Conservation (phyloP, 2,113 vertebrate genomes). For the Hyaena hyaena region DNA sequence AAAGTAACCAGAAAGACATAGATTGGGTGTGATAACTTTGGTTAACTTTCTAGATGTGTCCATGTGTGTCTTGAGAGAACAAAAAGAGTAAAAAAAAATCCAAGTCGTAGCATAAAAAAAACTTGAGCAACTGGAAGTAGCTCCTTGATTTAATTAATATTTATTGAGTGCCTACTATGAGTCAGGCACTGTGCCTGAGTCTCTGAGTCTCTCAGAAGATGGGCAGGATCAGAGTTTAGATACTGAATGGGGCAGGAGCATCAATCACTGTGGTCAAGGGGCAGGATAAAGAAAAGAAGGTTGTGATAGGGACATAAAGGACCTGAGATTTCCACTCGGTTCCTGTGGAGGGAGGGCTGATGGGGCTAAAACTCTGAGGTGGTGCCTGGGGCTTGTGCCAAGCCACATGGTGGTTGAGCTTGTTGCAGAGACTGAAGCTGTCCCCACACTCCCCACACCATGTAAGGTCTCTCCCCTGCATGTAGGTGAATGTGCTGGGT, state of each 20-base stretch:
- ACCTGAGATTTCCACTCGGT: background rate
- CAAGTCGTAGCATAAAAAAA: background rate
- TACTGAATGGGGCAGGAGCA: background rate
- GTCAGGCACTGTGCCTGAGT: background rate
- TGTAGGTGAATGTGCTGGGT: slow-evolving; percentile 29
- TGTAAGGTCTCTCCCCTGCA: background rate
- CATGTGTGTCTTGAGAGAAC: background rate
- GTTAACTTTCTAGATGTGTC: background rate
- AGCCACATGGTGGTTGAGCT: background rate
- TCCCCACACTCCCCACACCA: slow-evolving; percentile 8
- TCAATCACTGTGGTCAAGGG: background rate
- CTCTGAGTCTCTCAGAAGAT: background rate
- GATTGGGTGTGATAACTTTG: background rate
- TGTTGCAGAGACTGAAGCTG: slow-evolving; percentile 19
- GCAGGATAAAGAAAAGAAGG: background rate
- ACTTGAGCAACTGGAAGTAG: background rate
- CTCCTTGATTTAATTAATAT: background rate
- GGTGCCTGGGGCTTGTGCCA: background rate
- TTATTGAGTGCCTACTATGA: background rate
- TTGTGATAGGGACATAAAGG: background rate
- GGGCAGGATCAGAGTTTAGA: background rate
- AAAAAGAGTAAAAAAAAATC: background rate
- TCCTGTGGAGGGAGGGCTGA: background rate
- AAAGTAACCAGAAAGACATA: background rate
- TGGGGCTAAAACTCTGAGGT: background rate